These are phyloP conservation scores for Sorex fumeus DNA, from an alignment of 2,113 vertebrate genomes.

Conservation along the genomic window DNA sequence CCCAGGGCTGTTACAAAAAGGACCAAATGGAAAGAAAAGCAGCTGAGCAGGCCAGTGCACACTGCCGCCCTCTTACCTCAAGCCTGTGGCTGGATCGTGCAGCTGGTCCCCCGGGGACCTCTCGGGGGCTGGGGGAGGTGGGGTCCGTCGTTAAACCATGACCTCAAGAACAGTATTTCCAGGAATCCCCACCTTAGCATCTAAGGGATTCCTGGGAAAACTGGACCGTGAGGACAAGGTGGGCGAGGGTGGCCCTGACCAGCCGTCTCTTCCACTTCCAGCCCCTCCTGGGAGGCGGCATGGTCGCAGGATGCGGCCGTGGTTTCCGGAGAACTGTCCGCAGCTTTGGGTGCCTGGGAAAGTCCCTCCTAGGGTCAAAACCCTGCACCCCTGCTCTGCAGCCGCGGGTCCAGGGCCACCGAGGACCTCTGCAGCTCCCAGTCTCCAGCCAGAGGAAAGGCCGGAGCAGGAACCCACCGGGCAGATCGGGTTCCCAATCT, in stretches of 20 bases:
- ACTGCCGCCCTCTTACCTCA: slow-evolving; percentile 71
- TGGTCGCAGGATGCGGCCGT: not conserved
- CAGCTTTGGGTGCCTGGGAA: slow-evolving; percentile 38
- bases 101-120: not conserved
- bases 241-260: slow-evolving; percentile 54
- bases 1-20: slow-evolving; percentile 33
- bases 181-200: slow-evolving; percentile 97
- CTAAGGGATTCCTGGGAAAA: slow-evolving; percentile 99
- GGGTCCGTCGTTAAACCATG: slow-evolving; percentile 90
- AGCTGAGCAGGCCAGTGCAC: slow-evolving; percentile 29
- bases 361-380: slow-evolving; percentile 50
- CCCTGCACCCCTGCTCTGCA: not conserved
- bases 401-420: no score
- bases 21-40: slow-evolving; percentile 64
- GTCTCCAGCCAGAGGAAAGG: slow-evolving; percentile 14
- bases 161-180: slow-evolving; percentile 99
- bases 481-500: not conserved
- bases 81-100: not conserved
- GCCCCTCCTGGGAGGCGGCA: fast-evolving
- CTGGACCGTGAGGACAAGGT: slow-evolving; percentile 99
- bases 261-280: fast-evolving
- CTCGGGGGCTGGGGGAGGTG: not conserved
- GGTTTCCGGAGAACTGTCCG: not conserved
- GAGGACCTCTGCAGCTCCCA: not conserved
- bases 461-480: not conserved